Evolutionary conservation across 2,888 invertebrate species (phyloP).

Genomic region (Nasonia oneida): DNA sequence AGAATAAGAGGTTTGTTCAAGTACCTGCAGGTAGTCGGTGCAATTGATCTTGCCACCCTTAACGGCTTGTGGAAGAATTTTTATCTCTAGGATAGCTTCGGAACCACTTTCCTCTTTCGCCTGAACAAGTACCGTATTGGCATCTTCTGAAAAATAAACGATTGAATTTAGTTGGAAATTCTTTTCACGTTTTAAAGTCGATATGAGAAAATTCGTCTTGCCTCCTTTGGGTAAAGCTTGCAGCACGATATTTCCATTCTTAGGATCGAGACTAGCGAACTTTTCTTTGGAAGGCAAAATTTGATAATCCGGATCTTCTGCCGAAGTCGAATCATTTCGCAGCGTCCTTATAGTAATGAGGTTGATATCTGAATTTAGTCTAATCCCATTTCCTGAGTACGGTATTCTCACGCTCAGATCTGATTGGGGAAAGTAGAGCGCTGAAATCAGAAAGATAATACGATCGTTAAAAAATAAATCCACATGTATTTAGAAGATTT

Average conservation of each 20-base stretch:
- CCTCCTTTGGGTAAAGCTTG: constrained; percentile 67
- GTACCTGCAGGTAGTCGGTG: constrained; percentile 73
- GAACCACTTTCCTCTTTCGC: constrained; percentile 60
- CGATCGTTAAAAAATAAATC: too few species aligned
- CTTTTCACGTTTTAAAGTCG: neutral
- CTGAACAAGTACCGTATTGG: constrained; percentile 63
- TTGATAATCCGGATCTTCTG: constrained; percentile 68
- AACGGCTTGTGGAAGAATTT: constrained; percentile 67
- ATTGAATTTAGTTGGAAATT: neutral
- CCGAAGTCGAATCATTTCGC: constrained; percentile 69
- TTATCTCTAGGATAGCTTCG: constrained; percentile 73
- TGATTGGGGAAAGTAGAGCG: constrained; percentile 76
- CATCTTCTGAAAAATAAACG: constrained; percentile 43
- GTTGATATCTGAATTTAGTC: constrained; percentile 64
- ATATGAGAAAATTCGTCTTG: constrained; percentile 52
- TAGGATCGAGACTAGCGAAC: constrained; percentile 63
- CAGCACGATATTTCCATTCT: constrained; percentile 66
- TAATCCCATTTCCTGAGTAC: constrained; percentile 65
- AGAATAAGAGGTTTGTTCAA: too few species aligned
- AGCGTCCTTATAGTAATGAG: constrained; percentile 71
- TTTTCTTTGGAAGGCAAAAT: constrained; percentile 68
- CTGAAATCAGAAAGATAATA: constrained; percentile 68
- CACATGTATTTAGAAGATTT: too few species aligned
- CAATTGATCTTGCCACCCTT: constrained; percentile 70
- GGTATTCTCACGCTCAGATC: constrained; percentile 73